Conservation (phyloP, 2,113 vertebrate species). For the Ondatra zibethicus region DNA sequence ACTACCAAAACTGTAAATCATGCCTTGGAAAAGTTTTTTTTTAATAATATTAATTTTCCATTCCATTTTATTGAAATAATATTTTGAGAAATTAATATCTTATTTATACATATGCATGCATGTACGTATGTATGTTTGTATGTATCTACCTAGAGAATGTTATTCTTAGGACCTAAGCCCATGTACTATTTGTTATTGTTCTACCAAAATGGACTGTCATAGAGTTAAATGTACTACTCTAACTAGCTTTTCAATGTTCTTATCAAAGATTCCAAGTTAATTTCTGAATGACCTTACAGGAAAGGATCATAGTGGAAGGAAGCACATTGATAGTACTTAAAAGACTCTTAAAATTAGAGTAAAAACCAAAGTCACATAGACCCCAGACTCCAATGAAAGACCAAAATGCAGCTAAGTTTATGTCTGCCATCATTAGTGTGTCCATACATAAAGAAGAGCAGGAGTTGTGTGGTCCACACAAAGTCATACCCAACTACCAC, state of each 20-base stretch:
- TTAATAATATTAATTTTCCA: background rate
- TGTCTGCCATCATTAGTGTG: background rate
- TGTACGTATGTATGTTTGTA: background rate
- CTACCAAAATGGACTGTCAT: background rate
- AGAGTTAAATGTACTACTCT: background rate
- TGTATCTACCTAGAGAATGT: background rate
- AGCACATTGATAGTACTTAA: constrained; percentile 3
- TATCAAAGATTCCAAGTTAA: background rate
- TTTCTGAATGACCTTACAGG: constrained; percentile 52
- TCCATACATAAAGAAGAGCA: background rate
- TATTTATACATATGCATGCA: background rate
- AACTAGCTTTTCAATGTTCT: constrained; percentile 41
- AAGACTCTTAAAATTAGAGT: background rate
- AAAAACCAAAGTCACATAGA: constrained; percentile 4
- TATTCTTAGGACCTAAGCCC: background rate
- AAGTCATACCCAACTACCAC: background rate
- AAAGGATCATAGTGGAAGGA: constrained; percentile 29
- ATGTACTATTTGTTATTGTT: constrained; percentile 15
- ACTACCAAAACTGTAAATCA: background rate
- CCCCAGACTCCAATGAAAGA: background rate
- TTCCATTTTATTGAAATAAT: background rate
- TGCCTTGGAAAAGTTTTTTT: background rate
- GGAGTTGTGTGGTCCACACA: fast-evolving
- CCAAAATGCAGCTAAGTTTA: background rate
- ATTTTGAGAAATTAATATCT: background rate